These are phyloP conservation scores for Microtus ochrogaster DNA, from an alignment of 2,113 vertebrate species.

Conservation along the genomic window DNA sequence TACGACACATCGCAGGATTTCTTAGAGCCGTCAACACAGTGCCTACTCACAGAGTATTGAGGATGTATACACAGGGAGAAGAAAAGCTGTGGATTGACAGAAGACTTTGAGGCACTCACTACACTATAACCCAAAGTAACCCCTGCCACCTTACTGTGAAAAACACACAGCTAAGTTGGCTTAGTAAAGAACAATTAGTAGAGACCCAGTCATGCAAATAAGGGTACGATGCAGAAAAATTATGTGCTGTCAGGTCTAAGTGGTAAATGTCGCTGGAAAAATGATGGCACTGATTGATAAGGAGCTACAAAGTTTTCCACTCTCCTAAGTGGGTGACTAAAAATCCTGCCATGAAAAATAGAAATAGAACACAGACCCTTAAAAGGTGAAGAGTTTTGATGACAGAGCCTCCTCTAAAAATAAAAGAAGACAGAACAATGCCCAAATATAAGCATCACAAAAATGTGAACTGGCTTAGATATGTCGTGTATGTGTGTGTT, in stretches of 20 bases:
- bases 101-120: accelerated
- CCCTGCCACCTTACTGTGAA: accelerated
- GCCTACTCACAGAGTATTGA: accelerated
- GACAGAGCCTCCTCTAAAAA: background rate
- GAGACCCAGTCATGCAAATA: background rate
- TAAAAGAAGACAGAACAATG: too few relatives aligned
- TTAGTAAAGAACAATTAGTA: background rate
- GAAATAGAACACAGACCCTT: background rate
- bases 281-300: too few relatives aligned
- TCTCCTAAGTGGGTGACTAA: background rate
- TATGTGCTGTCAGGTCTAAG: background rate
- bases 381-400: background rate
- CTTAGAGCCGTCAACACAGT: accelerated
- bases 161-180: background rate
- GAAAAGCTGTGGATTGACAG: accelerated
- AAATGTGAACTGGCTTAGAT: background rate
- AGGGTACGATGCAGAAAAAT: accelerated
- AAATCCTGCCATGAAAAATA: background rate
- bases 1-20: background rate
- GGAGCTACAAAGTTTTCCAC: accelerated
- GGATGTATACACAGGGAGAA: accelerated
- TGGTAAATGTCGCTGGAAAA: background rate
- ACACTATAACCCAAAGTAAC: accelerated
- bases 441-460: background rate
- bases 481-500: too few relatives aligned